Evolutionary conservation across 2,113 vertebrate genomes (phyloP).

Genomic region (Blennius ocellaris): DNA sequence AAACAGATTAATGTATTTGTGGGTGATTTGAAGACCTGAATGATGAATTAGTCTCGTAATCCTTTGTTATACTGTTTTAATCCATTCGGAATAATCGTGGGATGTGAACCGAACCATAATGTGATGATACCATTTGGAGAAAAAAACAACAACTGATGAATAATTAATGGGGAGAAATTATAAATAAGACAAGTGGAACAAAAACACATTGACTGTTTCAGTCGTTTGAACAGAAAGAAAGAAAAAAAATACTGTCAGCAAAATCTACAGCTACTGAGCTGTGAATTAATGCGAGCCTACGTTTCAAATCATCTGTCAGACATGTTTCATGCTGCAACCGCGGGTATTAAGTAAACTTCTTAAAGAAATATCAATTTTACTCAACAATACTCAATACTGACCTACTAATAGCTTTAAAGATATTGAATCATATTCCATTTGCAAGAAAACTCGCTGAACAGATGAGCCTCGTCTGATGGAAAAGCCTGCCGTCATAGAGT

Average conservation of each 20-base stretch:
- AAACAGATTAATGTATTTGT: slow-evolving; percentile 2
- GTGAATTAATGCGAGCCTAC: slow-evolving; percentile 1
- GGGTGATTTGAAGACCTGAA: not conserved
- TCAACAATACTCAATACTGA: slow-evolving; percentile 40
- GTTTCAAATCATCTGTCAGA: slow-evolving; percentile 23
- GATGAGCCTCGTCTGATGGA: slow-evolving; percentile 66
- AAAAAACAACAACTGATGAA: not conserved
- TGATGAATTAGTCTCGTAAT: not conserved
- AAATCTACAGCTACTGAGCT: not conserved
- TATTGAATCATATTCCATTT: slow-evolving; percentile 54
- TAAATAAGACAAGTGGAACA: not conserved
- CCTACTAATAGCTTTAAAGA: slow-evolving; percentile 43
- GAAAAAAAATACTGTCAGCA: not conserved
- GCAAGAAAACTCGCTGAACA: slow-evolving; percentile 48
- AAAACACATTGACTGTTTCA: not conserved
- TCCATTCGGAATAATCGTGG: not conserved
- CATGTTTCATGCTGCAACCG: slow-evolving; percentile 22
- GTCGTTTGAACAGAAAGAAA: not conserved
- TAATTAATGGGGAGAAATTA: not conserved
- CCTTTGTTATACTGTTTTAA: not conserved
- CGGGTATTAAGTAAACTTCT: slow-evolving; percentile 28
- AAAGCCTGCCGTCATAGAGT: slow-evolving; percentile 33
- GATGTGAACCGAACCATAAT: not conserved
- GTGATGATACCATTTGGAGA: too few species aligned
- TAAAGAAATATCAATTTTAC: slow-evolving; percentile 50